A percentile compares a stretch with the other conserved stretches of the same genome.
phyloP scores from a whole-genome alignment of 2,888 invertebrate genomes.

The Noctuana brunneofusca region DNA sequence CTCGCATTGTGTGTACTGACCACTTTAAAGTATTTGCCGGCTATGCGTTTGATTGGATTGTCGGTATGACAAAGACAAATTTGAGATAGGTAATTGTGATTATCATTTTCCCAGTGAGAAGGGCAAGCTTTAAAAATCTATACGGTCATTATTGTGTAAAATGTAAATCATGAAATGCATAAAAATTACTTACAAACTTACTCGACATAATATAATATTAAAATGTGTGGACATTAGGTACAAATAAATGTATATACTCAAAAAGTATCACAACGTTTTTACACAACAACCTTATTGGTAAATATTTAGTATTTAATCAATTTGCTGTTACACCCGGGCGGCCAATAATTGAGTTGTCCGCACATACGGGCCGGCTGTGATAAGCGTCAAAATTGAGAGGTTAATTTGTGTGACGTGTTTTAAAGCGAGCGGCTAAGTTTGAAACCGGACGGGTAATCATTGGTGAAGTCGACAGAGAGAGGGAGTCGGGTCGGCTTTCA shows the following conservation, averaged over 20 bases:
- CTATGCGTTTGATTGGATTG: constrained; percentile 9
- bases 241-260: neutral
- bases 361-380: constrained; percentile 27
- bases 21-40: constrained; percentile 29
- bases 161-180: neutral
- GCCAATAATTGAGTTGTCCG: constrained; percentile 35
- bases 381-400: constrained; percentile 38
- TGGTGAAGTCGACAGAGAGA: constrained; percentile 43
- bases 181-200: no score
- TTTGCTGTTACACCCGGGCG: constrained; percentile 31
- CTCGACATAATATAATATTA: no score
- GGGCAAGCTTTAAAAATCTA: neutral
- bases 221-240: no score
- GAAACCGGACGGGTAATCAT: constrained; percentile 44
- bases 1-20: constrained; percentile 33
- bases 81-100: no score
- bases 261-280: constrained; percentile 17
- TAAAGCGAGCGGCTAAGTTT: constrained; percentile 42
- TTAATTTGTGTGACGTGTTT: constrained; percentile 40
- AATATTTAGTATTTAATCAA: constrained; percentile 30
- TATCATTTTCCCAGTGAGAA: neutral
- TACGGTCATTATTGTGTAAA: neutral
- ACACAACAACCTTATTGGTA: neutral
- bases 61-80: constrained; percentile 6
- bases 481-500: constrained; percentile 60